Percentiles rank a stretch among this genome's conserved stretches.
These are phyloP conservation scores for Oxycera nigricornis DNA, from an alignment of 2,888 invertebrate species.

Conservation along the genomic window DNA sequence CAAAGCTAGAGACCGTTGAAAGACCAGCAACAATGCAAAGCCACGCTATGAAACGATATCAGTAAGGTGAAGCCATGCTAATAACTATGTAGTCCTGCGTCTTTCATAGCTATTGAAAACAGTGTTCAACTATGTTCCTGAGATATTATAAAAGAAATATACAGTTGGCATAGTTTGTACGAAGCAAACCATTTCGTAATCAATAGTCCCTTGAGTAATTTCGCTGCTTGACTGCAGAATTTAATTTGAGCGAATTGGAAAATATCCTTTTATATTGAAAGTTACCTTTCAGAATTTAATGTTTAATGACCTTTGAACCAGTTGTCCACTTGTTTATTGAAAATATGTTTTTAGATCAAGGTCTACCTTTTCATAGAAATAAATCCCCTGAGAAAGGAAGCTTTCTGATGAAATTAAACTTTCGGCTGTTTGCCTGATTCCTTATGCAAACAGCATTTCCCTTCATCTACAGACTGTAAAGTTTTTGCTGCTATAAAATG, in stretches of 20 bases:
- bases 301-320: too few species aligned
- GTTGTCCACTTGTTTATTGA: too few species aligned
- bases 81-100: neutral
- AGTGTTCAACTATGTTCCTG: neutral
- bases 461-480: too few species aligned
- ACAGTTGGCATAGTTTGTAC: neutral
- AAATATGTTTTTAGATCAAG: too few species aligned
- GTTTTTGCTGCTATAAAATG: too few species aligned
- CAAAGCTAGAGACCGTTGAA: neutral
- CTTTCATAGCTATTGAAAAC: neutral
- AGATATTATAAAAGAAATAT: neutral
- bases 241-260: neutral
- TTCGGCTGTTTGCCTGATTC: too few species aligned
- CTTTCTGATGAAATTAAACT: too few species aligned
- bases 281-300: too few species aligned
- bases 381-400: too few species aligned
- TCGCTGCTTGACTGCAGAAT: neutral
- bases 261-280: neutral
- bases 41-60: neutral
- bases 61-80: neutral
- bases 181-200: neutral
- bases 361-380: too few species aligned
- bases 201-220: neutral
- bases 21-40: neutral
- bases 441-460: too few species aligned